Evolutionary conservation across 2,113 vertebrate species (phyloP), one percentile per base, ranked within the genome.

Genomic region (Stercorarius parasiticus): DNA sequence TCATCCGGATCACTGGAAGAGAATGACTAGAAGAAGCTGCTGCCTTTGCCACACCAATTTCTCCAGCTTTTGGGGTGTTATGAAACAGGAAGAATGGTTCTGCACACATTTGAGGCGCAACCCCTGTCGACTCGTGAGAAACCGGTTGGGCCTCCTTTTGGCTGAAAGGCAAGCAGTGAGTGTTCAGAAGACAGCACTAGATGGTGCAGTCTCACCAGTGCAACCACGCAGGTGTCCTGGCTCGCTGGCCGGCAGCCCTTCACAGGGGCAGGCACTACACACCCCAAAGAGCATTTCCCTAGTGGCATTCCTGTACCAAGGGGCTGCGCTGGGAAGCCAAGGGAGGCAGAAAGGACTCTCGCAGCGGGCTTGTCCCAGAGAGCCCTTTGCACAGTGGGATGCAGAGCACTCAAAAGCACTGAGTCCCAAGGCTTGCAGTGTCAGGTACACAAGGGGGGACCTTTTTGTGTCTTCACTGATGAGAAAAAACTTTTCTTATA

Each of bases 371-470:
- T 5, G 45, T 26, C 56, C 45, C 36, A 3, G 49, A 10, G 42
- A 64, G 47, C 16, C 29, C 49, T 52, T 27, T 18, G 34, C 47
- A 1, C 0, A 3, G 36, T 1, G 36, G 2, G 13, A 58, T 5
- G n/a, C 86, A 32, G 64, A 25, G 67, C 38, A 1, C 25, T 2
- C 13, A 2, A 16, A 67, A 53, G 30, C 49, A 13, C 5, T 0
- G 0, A 20, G 19, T 3, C 29, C 52, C 0, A 1, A 32, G 34
- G 42, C 38, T n/a, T 47, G n/a, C 52, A n/a, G 58, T 0, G 0
- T 21, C 59, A 49, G 38, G 20, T 11, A 32, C 45, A 13, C 6
- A 19, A 27, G 38, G 26, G 36, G 9, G 25, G 22, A 25, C 2
- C 5, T 11, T 66, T 58, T 23, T 0, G 1, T 16, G 18, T 38